Evolutionary conservation across 1,140 invertebrate species (phyloP), one percentile per base, ranked within the genome.

Genomic region (Eulimnadia texana): DNA sequence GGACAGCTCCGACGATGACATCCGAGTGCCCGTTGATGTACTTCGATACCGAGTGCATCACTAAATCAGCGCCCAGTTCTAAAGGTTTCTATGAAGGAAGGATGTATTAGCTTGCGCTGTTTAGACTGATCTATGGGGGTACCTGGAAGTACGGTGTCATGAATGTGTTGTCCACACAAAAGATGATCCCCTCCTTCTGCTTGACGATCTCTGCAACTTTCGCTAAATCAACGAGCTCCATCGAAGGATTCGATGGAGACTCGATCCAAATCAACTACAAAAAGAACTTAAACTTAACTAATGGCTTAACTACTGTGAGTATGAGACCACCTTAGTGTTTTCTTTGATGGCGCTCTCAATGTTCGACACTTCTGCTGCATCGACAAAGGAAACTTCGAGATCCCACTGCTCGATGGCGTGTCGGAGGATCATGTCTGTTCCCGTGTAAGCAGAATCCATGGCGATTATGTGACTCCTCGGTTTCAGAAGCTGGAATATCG

Each of bases 21-120:
- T 84, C 82, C 42, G 76, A 74, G 69, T 84, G 81, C 6, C 81
- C 82, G 72, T 84, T 83, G 69, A 84, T 80, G 63, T 84, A 84
- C 68, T 84, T 84, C 1, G 81, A 80, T 27, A 79, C 64, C 0
- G 82, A 84, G 71, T 84, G 79, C 66, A 81, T 69, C 13, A 77
- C 75, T 33, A 83, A 72, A 69, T 84, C 81, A 27, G 79, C 82
- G 29, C 83, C 83, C 16, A 82, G 68, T 57, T 72, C 69, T 22
- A 84, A 68, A 11, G 82, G 82, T 55, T 76, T 67, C 74, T 82
- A 67, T 20, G 68, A 70, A 53, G 60, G 53, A 49, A 64, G 58
- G 61, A 52, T 23, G 16, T 55, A 60, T 25, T 24, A 25, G n/a
- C 59, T 63, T 13, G 23, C 25, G 51, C 51, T 11, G 61, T 3